Evolutionary conservation across 1,140 invertebrate genomes (phyloP), one percentile per base, ranked within the genome.

Genomic region (Pogonomyrmex californicus): DNA sequence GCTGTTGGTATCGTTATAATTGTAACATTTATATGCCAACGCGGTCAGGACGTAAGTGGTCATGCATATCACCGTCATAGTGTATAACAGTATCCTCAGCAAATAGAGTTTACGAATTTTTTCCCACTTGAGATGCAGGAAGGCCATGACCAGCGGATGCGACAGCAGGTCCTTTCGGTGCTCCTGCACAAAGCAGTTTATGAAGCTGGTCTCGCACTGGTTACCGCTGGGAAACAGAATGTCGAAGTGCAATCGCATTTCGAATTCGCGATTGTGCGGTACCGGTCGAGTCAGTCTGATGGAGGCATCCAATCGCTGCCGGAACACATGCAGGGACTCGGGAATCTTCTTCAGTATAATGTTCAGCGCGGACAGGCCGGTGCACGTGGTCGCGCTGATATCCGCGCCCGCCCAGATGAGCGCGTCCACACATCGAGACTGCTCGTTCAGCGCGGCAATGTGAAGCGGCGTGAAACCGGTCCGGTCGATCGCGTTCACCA

Each of bases 391-490:
- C 0, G 96, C 96, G 23, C 96, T 97, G 0, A 97, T 95, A 85
- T 97, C 96, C 1, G 97, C 97, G 41, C 97, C 97, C 77, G 97
- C 95, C 92, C 96, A 96, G 14, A 97, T 96, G 5, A 97, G 93
- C 0, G 96, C 95, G 87, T 97, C 96, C 2, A 97, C 96, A 81
- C 96, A 96, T 44, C 95, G 95, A 0, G 96, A 96, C 41, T 96
- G 94, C 77, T 96, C 96, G 88, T 97, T 96, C 54, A 97, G 93
- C 10, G 97, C 96, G 30, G 97, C 97, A 17, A 97, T 95, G 92
- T 97, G 97, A 17, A 97, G 92, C 0, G 97, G 96, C 1, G 97
- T 97, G 86, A 97, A 97, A 2, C 97, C 97, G 56, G 96, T 96
- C 75, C 96, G 96, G 88, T 98, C 97, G 58, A 96, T 96, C 12